A percentile compares a stretch with the other conserved stretches of the same genome.
Conservation (phyloP, 35 echinoderm and acorn worm genomes). For the Ptychodera flava region DNA sequence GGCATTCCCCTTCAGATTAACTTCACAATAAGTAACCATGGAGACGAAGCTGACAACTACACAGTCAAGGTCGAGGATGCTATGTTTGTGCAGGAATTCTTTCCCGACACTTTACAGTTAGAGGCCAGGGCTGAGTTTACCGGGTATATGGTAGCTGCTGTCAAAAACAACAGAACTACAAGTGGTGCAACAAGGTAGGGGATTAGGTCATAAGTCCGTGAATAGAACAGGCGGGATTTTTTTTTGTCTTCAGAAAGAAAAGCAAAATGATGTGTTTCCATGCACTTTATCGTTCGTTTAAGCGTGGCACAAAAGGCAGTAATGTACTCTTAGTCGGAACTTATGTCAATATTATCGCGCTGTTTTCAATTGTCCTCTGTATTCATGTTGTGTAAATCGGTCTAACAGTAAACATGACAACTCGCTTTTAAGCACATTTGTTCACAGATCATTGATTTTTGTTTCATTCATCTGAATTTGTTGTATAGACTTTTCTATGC, state of each 20-base stretch:
- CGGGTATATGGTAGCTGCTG: neutral
- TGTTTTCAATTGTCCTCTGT: too few species aligned
- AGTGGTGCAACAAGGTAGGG: neutral
- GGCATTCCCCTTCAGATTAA: neutral
- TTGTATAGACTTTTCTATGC: too few species aligned
- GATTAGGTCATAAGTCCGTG: neutral
- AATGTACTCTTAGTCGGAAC: too few species aligned
- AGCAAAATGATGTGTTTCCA: neutral
- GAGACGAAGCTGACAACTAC: neutral
- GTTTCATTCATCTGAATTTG: too few species aligned
- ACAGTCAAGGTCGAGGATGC: neutral
- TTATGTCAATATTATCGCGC: neutral
- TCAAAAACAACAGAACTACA: neutral
- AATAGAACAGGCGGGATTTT: neutral
- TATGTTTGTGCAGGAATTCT: neutral
- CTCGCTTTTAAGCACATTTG: too few species aligned
- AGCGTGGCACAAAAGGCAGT: neutral
- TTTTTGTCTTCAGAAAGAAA: neutral
- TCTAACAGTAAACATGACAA: too few species aligned
- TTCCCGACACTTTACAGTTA: neutral
- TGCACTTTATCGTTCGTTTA: neutral
- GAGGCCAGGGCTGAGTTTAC: neutral
- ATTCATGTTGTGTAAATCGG: too few species aligned
- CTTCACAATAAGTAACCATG: neutral
- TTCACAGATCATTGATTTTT: too few species aligned